Evolutionary conservation across 1,140 invertebrate species (phyloP), one percentile per base, ranked within the genome.

Genomic region (Aphis craccivora): DNA sequence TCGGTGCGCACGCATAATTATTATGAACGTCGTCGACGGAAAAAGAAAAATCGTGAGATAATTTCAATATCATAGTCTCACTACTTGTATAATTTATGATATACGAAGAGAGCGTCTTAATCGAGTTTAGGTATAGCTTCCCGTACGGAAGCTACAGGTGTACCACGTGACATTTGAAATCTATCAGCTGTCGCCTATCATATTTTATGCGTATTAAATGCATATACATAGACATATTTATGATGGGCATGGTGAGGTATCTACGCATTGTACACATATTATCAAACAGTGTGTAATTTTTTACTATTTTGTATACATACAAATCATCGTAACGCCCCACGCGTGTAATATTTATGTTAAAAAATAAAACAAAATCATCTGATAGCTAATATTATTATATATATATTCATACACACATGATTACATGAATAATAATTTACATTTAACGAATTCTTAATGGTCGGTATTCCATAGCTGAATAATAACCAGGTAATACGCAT

Each of bases 351-450:
- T 76, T 76, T 76, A 76, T n/a, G 60, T 76, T n/a, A 76, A 76
- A 76, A 76, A 45, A 48, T 30, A 30, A 53, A 53, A 37, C 6
- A 90, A 90, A 90, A 90, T 14, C 14, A 55, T n/a, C 30, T n/a
- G 2, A 5, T 40, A 40, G 30, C 5, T 45, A 86, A 43, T 60
- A 23, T 23, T 43, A 86, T 40, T 86, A 18, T 86, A 40, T 25
- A 43, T 84, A 25, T 84, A 43, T 43, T 37, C 37, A 81, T 14
- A 35, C 40, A 81, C 76, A 20, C 35, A 2, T 35, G 35, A 37
- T 81, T 67, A 67, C 60, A 67, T n/a, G n/a, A 76, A 76, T 76
- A 76, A 76, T 76, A n/a, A 76, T n/a, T 67, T 67, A n/a, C 30
- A 67, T 67, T 67, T n/a, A 67, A 67, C 30, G 30, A 14, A 67